Base-by-base conservation (phyloP, 2,797 vertebrate species). In the Syndactyla subalaris region DNA sequence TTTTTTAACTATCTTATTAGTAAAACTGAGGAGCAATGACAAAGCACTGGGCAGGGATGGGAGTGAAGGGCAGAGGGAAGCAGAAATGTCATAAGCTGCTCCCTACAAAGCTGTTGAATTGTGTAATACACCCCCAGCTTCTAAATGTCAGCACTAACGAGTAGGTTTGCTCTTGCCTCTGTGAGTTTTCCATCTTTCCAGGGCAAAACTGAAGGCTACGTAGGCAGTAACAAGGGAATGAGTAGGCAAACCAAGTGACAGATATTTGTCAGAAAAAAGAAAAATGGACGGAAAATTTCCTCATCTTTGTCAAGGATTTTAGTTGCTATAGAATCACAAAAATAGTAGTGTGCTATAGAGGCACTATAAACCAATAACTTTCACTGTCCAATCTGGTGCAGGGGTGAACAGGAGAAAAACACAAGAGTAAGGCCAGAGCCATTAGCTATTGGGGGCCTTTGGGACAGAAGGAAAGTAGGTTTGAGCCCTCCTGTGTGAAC, bases 161-260 rank as follows among this genome's bases (percentile, higher is more conserved):
- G 74, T 34, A 68, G 77, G 39, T 73, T 93, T 93, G 83, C 62
- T 90, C 57, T 55, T 86, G 62, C n/a, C 23, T 92, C 71, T 75
- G 21, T 75, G 23, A 76, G 21, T 72, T 93, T 81, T 92, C 71
- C 39, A 52, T 89, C 58, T 90, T 86, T 54, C 54, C 76, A 90
- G 79, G 66, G 58, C 48, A 92, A 74, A 94, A 90, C 39, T 84
- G 62, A 92, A 92, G 58, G 66, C 85, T 95, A 59, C 1, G 70
- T 93, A 75, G 92, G 88, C 83, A 93, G 88, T 52, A 90, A 63
- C 23, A 39, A 92, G 71, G 29, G 66, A 96, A 90, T 34, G 61
- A 92, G 90, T 84, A 92, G 93, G 90, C 93, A 95, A 95, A 95
- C 43, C 80, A 76, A 95, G 45, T 86, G 94, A 94, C 95, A 95